Evolutionary conservation across 64 coral and sea anemone genomes (phyloP), one percentile per base, ranked within the genome.

Genomic region (Hydrozoanthus tunicans): DNA sequence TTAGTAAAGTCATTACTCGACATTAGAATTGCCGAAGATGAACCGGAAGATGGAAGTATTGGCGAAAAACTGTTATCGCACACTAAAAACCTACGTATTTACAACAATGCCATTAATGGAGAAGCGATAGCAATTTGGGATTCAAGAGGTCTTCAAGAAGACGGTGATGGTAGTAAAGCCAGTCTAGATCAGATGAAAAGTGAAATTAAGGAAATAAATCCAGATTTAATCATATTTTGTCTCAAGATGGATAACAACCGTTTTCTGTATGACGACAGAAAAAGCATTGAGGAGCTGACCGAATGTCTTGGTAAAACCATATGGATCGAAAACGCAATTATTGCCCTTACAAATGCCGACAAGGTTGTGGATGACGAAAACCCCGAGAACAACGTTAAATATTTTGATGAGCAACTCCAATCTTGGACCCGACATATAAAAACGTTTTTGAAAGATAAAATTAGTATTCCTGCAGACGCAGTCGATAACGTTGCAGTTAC

Each of bases 331-430:
- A 79, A 79, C 6, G 9, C 77, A 79, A 55, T 79, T 20, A 23
- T 79, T n/a, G 77, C 77, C n/a, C 77, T 79, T 53, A 59, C 77
- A 79, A 57, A 57, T 79, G 55, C 77, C 77, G 17, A 79, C 77
- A 59, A 23, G 77, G 15, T 59, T 56, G 77, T 56, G 8, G 77
- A 79, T 53, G 77, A 58, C 7, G 52, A 23, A 1, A 7, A 79
- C 51, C 17, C 77, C 57, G 4, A 7, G 23, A 56, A 79, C 54
- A 56, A 53, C 7, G 77, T 79, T 51, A 79, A 1, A n/a, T 0
- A 58, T n/a, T 79, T 79, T 79, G 24, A 79, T 17, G 1, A 79
- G 52, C 53, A 79, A 7, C 55, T 79, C 1, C 52, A 7, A 56
- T 52, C 7, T n/a, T 79, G 77, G 77, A 58, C 8, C 10, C 3